Percentiles rank a stretch among this genome's conserved stretches.
These are phyloP conservation scores for Mechanitis messenoides DNA, from an alignment of 2,888 invertebrate species.

Conservation along the genomic window DNA sequence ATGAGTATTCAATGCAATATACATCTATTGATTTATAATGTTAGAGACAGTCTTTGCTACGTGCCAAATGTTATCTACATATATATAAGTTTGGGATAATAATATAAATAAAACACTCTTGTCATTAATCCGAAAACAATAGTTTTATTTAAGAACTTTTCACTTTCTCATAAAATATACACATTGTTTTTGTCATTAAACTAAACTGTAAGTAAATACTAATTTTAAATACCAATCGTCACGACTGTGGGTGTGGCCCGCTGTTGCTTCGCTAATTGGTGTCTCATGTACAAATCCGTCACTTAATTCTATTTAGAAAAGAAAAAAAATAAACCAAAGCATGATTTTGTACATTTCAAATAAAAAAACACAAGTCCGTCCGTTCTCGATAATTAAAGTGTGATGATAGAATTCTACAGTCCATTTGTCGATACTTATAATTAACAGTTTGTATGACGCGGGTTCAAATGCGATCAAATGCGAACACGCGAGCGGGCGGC, in stretches of 20 bases:
- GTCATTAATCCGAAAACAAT: slow-evolving; percentile 77
- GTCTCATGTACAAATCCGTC: slow-evolving; percentile 69
- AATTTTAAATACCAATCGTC: slow-evolving; percentile 75
- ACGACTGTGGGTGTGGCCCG: slow-evolving; percentile 53
- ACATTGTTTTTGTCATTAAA: slow-evolving; percentile 77
- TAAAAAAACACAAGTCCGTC: slow-evolving; percentile 57
- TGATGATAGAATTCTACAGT: slow-evolving; percentile 75
- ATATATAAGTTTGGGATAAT: slow-evolving; percentile 29
- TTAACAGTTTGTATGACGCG: slow-evolving; percentile 58
- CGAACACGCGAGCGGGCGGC: slow-evolving; percentile 30
- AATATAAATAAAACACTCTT: slow-evolving; percentile 68
- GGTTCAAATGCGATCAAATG: slow-evolving; percentile 59
- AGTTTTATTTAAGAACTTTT: slow-evolving; percentile 77
- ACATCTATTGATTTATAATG: too few relatives aligned
- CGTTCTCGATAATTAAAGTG: slow-evolving; percentile 62
- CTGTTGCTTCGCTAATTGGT: slow-evolving; percentile 50
- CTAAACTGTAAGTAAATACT: slow-evolving; percentile 77
- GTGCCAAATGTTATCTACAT: slow-evolving; percentile 3
- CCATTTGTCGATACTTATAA: slow-evolving; percentile 67
- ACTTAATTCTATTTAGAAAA: slow-evolving; percentile 72
- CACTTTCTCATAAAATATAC: slow-evolving; percentile 77
- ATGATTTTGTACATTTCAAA: slow-evolving; percentile 75
- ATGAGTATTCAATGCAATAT: too few relatives aligned
- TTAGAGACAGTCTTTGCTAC: too few relatives aligned
- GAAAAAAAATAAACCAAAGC: slow-evolving; percentile 67